phyloP scores from a whole-genome alignment of 2,888 invertebrate genomes.

The Arrhopalites spinosus region DNA sequence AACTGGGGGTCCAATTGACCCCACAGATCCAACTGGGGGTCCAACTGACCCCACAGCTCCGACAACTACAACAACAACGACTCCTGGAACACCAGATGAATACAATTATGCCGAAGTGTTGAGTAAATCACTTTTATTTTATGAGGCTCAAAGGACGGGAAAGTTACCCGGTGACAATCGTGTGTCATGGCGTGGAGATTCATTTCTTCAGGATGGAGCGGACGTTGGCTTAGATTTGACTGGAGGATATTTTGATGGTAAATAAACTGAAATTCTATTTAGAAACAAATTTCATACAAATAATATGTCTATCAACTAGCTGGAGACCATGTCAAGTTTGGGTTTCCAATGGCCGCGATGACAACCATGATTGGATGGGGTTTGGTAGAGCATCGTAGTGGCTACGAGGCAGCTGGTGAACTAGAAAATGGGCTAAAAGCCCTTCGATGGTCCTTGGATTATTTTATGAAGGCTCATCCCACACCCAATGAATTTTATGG shows the following conservation, averaged over 20 bases:
- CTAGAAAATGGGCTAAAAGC: constrained; percentile 61
- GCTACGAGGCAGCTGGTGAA: constrained; percentile 62
- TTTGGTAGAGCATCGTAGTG: constrained; percentile 62
- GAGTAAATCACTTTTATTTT: constrained; percentile 64
- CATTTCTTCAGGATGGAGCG: constrained; percentile 63
- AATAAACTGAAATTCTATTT: background rate
- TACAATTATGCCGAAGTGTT: constrained; percentile 63
- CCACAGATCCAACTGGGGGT: constrained; percentile 11
- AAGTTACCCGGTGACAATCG: constrained; percentile 62
- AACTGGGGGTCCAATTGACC: constrained; percentile 16
- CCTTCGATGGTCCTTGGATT: constrained; percentile 67
- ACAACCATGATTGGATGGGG: constrained; percentile 66
- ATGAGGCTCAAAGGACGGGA: constrained; percentile 65
- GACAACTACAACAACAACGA: constrained; percentile 28
- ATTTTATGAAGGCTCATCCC: constrained; percentile 64
- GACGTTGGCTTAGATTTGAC: constrained; percentile 62
- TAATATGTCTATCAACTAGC: constrained; percentile 58
- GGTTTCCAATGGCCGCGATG: constrained; percentile 65
- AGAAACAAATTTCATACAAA: background rate
- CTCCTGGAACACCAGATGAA: constrained; percentile 35
- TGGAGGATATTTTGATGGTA: constrained; percentile 67
- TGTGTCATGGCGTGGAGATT: constrained; percentile 65
- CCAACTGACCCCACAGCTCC: constrained; percentile 25
- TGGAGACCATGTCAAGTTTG: constrained; percentile 66
- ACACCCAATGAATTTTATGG: constrained; percentile 63